Percentiles rank a stretch among this genome's conserved stretches.
These are phyloP conservation scores for Galaxias olidus DNA, from an alignment of 2,797 vertebrate genomes.

Conservation along the genomic window DNA sequence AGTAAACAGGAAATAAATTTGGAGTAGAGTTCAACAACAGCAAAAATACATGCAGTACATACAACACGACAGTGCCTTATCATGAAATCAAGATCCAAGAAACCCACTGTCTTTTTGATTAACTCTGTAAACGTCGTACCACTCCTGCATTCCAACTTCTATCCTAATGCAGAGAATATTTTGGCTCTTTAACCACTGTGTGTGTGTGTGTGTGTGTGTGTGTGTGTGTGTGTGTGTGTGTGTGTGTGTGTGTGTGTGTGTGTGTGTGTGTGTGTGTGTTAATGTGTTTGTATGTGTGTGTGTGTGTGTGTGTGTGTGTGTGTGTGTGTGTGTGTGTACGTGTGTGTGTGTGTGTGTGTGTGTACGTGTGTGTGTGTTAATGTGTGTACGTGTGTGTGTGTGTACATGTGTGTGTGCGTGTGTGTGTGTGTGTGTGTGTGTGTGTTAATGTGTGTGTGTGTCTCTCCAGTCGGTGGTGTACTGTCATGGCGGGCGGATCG, in stretches of 20 bases:
- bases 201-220: background rate
- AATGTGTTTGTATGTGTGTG: too few species aligned
- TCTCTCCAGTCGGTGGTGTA: constrained; percentile 83
- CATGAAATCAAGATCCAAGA: too few species aligned
- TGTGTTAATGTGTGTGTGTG: background rate
- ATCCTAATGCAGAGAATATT: too few species aligned
- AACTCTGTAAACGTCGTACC: too few species aligned
- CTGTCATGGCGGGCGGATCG: constrained; percentile 93
- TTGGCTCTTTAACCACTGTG: background rate
- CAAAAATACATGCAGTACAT: too few species aligned
- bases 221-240: background rate
- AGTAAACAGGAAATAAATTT: too few species aligned
- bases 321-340: background rate
- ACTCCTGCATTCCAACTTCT: too few species aligned
- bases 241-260: constrained; percentile 1
- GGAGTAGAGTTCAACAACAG: too few species aligned
- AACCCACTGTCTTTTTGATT: too few species aligned
- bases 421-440: background rate
- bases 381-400: background rate
- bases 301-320: background rate
- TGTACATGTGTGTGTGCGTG: background rate
- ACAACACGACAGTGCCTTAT: too few species aligned
- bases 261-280: constrained; percentile 4
- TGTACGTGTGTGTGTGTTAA: background rate
- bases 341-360: background rate